Evolutionary conservation across 1,140 invertebrate species (phyloP).

Genomic region (Philopotamus ludificatus): DNA sequence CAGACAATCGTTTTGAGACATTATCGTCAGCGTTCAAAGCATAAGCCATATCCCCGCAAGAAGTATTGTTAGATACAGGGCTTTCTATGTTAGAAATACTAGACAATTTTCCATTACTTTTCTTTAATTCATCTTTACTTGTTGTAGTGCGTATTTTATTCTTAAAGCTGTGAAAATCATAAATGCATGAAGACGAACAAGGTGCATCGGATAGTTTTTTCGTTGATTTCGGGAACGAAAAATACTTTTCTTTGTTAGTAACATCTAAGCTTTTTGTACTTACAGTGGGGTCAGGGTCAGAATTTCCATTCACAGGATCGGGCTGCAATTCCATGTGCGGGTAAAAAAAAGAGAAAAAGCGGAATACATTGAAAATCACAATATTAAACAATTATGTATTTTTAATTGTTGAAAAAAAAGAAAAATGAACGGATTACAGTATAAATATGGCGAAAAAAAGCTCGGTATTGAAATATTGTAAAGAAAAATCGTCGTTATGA

Average conservation of each 20-base stretch:
- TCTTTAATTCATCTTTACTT: not conserved
- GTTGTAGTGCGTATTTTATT: constrained; percentile 3
- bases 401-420: no score
- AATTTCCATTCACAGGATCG: constrained; percentile 29
- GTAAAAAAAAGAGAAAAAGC: constrained; percentile 20
- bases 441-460: no score
- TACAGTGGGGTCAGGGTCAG: constrained; percentile 33
- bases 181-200: constrained; percentile 22
- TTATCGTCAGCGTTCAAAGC: constrained; percentile 6
- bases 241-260: constrained; percentile 25
- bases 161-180: constrained; percentile 17
- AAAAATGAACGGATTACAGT: no score
- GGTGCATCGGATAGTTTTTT: constrained; percentile 13
- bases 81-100: constrained; percentile 22
- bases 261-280: constrained; percentile 36
- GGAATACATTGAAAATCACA: constrained; percentile 26
- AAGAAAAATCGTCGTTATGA: no score
- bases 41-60: not conserved
- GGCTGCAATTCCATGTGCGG: constrained; percentile 38
- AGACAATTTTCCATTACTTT: constrained; percentile 1
- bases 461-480: no score
- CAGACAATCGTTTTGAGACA: constrained; percentile 24
- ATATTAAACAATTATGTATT: not conserved
- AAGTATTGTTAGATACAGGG: constrained; percentile 19
- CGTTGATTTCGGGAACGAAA: constrained; percentile 15